Evolutionary conservation across 2,888 invertebrate genomes (phyloP).

Genomic region (Temnothorax rugatulus): DNA sequence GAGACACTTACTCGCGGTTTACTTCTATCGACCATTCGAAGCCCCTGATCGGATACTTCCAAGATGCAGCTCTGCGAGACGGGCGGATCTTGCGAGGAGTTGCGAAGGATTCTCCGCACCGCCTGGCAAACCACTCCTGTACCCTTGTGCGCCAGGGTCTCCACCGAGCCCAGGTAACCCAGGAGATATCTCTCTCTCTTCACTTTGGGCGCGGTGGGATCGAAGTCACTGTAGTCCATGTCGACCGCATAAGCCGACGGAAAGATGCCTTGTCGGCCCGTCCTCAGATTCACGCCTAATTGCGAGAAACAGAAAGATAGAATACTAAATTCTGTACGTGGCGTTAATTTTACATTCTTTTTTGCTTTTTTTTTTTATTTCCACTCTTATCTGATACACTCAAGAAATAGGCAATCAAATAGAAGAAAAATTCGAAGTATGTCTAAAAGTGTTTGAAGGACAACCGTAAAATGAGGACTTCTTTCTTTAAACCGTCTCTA

Average conservation of each 20-base stretch:
- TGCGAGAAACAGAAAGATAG: neutral
- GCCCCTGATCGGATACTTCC: conserved; percentile 98
- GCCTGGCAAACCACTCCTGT: conserved; percentile 97
- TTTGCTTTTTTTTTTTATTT: neutral
- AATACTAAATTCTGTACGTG: neutral
- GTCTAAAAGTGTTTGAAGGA: neutral
- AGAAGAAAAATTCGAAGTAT: neutral
- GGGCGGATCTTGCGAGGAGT: conserved; percentile 90
- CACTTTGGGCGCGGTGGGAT: conserved; percentile 94
- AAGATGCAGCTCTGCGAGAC: conserved; percentile 94
- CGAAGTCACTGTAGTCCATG: conserved; percentile 98
- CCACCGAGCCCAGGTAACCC: conserved; percentile 98
- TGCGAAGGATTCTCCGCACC: conserved; percentile 94
- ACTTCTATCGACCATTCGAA: conserved; percentile 97
- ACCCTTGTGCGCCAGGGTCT: conserved; percentile 98
- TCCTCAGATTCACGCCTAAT: conserved; percentile 96
- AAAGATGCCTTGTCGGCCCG: conserved; percentile 97
- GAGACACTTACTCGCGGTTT: conserved; percentile 89
- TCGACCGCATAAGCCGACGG: conserved; percentile 99
- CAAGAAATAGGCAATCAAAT: neutral
- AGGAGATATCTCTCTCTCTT: conserved; percentile 95
- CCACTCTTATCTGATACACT: neutral
- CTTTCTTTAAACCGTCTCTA: neutral
- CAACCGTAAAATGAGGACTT: neutral
- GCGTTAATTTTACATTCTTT: neutral